phyloP scores from a whole-genome alignment of 2,113 vertebrate species.

The Notarius lentiginosus region DNA sequence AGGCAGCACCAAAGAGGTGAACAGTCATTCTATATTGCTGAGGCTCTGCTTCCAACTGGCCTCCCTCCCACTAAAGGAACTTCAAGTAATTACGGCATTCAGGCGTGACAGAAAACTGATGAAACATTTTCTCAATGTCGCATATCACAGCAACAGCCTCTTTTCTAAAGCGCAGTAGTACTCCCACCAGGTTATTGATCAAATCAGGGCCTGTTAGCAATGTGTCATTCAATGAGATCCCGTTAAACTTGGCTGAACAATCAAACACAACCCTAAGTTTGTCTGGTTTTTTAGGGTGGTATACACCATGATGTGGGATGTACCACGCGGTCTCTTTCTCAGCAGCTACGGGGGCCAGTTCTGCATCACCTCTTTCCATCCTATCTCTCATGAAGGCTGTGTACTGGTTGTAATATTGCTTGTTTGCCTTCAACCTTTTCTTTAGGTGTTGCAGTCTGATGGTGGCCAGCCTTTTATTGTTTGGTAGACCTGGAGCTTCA shows the following conservation, averaged over 20 bases:
- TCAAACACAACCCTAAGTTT: too few relatives aligned
- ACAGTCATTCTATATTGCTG: too few relatives aligned
- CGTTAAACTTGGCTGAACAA: conserved; percentile 12
- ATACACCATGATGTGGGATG: conserved; percentile 15
- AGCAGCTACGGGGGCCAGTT: background rate
- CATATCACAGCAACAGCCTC: too few relatives aligned
- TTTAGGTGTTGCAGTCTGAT: conserved; percentile 32
- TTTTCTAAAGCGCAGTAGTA: too few relatives aligned
- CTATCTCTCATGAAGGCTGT: conserved; percentile 35
- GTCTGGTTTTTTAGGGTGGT: too few relatives aligned
- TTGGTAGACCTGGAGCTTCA: conserved; percentile 7
- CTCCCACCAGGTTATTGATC: too few relatives aligned
- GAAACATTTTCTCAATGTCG: conserved; percentile 10
- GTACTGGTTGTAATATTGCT: conserved; percentile 35
- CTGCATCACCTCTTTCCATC: conserved; percentile 28
- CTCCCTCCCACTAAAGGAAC: too few relatives aligned
- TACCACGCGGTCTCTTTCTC: conserved; percentile 28
- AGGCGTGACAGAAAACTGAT: too few relatives aligned
- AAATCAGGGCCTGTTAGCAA: background rate
- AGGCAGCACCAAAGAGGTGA: too few relatives aligned
- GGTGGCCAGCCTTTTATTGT: conserved; percentile 42
- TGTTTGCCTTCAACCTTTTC: conserved; percentile 25
- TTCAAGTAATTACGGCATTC: too few relatives aligned
- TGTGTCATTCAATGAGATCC: conserved; percentile 36
- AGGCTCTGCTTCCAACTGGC: too few relatives aligned